These are phyloP conservation scores for Diorhabda carinulata DNA, from an alignment of 1,140 invertebrate genomes.

Conservation along the genomic window DNA sequence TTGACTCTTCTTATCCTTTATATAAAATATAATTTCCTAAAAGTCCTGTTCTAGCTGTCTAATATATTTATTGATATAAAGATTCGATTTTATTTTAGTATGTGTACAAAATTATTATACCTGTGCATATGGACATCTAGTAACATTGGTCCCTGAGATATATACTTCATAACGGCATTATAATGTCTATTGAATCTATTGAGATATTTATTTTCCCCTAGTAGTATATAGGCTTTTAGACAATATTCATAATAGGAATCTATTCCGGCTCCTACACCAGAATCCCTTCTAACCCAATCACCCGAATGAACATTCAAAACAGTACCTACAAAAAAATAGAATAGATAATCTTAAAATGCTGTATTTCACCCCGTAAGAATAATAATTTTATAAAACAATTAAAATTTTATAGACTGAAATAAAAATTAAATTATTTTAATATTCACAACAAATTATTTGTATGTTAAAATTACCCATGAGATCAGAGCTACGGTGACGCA, in stretches of 20 bases:
- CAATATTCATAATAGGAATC: slow-evolving; percentile 99
- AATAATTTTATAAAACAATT: too few relatives aligned
- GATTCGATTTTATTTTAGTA: too few relatives aligned
- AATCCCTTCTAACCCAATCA: slow-evolving; percentile 93
- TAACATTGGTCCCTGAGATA: slow-evolving; percentile 91
- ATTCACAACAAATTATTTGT: background rate
- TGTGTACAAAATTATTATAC: slow-evolving; percentile 5
- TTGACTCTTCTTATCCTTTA: too few relatives aligned
- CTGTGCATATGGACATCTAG: slow-evolving; percentile 97
- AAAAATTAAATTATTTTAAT: too few relatives aligned
- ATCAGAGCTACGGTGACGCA: slow-evolving; percentile 86
- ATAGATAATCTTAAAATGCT: too few relatives aligned
- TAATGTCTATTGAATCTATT: slow-evolving; percentile 95
- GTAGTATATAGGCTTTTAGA: slow-evolving; percentile 84
- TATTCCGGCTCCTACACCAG: slow-evolving; percentile 97
- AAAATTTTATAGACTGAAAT: too few relatives aligned
- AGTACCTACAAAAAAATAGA: slow-evolving; percentile 49
- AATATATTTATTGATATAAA: too few relatives aligned
- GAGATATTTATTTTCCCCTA: slow-evolving; percentile 85
- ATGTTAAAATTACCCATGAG: slow-evolving; percentile 70
- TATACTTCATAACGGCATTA: slow-evolving; percentile 96
- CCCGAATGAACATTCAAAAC: slow-evolving; percentile 95
- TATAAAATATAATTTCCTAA: too few relatives aligned
- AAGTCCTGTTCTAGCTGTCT: too few relatives aligned
- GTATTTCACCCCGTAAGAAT: too few relatives aligned